phyloP scores from a whole-genome alignment of 2,888 invertebrate species.

The Leucoptera coffeella region DNA sequence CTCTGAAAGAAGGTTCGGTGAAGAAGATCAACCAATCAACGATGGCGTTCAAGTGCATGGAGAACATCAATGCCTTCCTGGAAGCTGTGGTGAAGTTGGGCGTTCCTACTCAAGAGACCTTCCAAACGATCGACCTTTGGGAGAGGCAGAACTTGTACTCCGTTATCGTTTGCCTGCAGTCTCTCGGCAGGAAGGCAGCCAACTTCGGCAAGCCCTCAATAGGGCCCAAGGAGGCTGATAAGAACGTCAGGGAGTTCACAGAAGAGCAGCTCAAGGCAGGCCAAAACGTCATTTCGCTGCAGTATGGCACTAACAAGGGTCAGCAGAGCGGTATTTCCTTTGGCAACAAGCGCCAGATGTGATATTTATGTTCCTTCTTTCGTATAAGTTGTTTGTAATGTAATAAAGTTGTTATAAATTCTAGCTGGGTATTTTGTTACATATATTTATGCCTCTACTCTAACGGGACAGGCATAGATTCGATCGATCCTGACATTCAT shows the following conservation, averaged over 20 bases:
- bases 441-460: no score
- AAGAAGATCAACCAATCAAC: slow-evolving; percentile 87
- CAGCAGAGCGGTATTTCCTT: slow-evolving; percentile 93
- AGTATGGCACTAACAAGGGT: slow-evolving; percentile 96
- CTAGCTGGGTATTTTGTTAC: slow-evolving; percentile 5
- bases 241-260: slow-evolving; percentile 86
- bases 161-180: slow-evolving; percentile 92
- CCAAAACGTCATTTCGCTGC: slow-evolving; percentile 87
- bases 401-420: no score
- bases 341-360: slow-evolving; percentile 95
- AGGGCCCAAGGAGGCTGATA: slow-evolving; percentile 94
- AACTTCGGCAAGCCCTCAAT: slow-evolving; percentile 81
- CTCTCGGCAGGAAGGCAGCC: slow-evolving; percentile 87
- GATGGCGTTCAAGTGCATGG: slow-evolving; percentile 98
- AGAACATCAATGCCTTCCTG: slow-evolving; percentile 92
- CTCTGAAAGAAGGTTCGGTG: slow-evolving; percentile 77
- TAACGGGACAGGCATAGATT: no score
- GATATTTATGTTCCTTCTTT: slow-evolving; percentile 22
- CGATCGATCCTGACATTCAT: no score
- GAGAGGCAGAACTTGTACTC: slow-evolving; percentile 94
- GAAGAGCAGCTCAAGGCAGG: slow-evolving; percentile 92
- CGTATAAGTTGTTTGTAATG: background rate
- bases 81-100: slow-evolving; percentile 79
- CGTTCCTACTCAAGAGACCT: slow-evolving; percentile 89
- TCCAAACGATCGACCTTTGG: slow-evolving; percentile 98